Base-by-base conservation (phyloP, 2,113 vertebrate genomes). In the Neogale vison region DNA sequence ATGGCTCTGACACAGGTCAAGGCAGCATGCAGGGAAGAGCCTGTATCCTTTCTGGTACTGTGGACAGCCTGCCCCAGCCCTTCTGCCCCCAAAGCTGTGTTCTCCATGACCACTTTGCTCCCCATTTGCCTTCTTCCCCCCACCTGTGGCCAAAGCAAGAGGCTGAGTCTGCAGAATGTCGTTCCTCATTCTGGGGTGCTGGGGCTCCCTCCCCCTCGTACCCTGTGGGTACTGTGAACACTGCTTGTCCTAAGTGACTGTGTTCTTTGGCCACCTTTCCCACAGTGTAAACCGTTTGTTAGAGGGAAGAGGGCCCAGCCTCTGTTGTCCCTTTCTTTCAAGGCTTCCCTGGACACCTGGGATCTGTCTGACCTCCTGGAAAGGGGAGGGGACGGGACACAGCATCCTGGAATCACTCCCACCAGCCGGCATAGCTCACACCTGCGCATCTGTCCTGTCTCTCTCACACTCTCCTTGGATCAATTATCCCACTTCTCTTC, bases 381-480 rank as follows among this genome's bases (percentile, higher is more conserved):
- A 39, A 74, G n/a, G 42, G 45, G 39, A 23, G 39, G 61, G 36
- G 26, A 20, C 14, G 10, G 74, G 12, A 14, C 14, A 11, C 15
- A 69, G 63, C 13, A 20, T 13, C 18, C 13, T 45, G 47, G 77
- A 59, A 83, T 26, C 13, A 8, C 8, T 24, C 24, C 26, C 4
- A 1, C 63, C 39, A 7, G 0, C 0, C 17, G 42, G 42, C 59
- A 13, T 13, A 31, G 47, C 6, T 10, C 26, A 5, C 31, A 12
- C 14, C 3, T 3, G 55, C 24, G 20, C 36, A 1, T 3, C 3
- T 1, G 9, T 63, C 50, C 52, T 24, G 36, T 26, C 65, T 79
- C 50, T 80, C 45, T 87, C 65, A 72, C 14, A 4, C 4, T 29
- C 36, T 63, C 36, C 23, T 80, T 57, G 59, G 55, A 31, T 36